Percentiles rank a stretch among this genome's conserved stretches.
Evolutionary conservation across 64 coral and sea anemone species (phyloP).

Genomic region (Montipora cactus): DNA sequence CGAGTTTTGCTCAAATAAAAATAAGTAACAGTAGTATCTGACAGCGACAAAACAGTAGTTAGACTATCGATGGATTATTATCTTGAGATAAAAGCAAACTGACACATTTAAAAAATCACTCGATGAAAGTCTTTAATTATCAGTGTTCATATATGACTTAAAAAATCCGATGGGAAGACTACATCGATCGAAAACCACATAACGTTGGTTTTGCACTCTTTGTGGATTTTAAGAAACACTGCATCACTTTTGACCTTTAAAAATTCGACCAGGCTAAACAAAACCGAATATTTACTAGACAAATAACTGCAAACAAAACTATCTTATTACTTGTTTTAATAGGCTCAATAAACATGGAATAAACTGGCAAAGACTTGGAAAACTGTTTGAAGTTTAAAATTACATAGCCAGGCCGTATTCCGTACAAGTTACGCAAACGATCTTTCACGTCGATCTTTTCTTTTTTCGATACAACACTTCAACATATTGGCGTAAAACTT

Average conservation of each 20-base stretch:
- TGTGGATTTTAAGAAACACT: not conserved
- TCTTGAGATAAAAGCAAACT: not conserved
- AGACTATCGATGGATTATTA: not conserved
- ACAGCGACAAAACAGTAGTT: not conserved
- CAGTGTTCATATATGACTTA: not conserved
- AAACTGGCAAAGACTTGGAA: not conserved
- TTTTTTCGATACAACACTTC: not conserved
- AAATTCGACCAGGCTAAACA: not conserved
- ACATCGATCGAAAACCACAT: not conserved
- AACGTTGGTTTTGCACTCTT: not conserved
- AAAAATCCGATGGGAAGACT: not conserved
- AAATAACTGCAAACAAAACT: not conserved
- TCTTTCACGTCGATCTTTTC: no score
- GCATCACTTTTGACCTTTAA: not conserved
- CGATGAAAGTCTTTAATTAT: not conserved
- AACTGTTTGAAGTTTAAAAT: not conserved
- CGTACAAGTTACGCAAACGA: no score
- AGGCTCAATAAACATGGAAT: not conserved
- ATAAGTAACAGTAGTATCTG: not conserved
- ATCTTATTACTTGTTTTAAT: not conserved
- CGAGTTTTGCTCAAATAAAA: not conserved
- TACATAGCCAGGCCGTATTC: no score
- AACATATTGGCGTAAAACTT: not conserved
- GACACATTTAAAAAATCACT: slow-evolving; percentile 2
- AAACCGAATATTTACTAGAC: not conserved